Evolutionary conservation across 2,113 vertebrate species (phyloP).

Genomic region (Microtus oregoni): DNA sequence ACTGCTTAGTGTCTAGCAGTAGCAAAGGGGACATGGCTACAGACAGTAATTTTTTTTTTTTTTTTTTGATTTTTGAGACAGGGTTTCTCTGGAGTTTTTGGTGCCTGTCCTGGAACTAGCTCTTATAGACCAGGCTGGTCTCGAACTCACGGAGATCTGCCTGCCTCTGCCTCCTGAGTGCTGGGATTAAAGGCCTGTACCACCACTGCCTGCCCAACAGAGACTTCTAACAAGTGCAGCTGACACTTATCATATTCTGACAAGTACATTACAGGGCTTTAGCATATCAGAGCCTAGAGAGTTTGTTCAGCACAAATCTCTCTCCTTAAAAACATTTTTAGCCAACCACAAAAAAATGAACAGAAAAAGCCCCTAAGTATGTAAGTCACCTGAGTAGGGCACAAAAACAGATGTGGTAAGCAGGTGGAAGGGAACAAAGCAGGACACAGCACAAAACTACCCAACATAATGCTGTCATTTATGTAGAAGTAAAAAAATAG

Average conservation of each 20-base stretch:
- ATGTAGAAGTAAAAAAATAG: neutral
- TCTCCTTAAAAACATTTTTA: conserved; percentile 20
- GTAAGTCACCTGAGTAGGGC: neutral
- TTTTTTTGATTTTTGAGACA: too few species aligned
- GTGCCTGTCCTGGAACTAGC: too few species aligned
- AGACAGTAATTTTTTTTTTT: neutral
- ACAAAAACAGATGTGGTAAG: neutral
- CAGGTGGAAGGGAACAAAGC: neutral
- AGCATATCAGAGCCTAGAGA: neutral
- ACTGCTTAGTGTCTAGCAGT: too few species aligned
- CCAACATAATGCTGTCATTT: neutral
- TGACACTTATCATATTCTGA: neutral
- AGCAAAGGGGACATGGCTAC: neutral
- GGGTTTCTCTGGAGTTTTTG: too few species aligned
- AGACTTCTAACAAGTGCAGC: neutral
- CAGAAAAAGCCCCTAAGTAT: neutral
- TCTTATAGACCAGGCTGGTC: too few species aligned
- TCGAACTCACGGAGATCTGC: too few species aligned
- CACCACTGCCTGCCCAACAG: too few species aligned
- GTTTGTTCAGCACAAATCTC: neutral
- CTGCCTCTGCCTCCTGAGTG: too few species aligned
- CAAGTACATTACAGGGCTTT: neutral
- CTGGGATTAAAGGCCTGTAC: too few species aligned
- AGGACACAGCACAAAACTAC: neutral
- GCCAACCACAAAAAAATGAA: neutral